A percentile compares a stretch with the other conserved stretches of the same genome.
Conservation (phyloP, 2,113 vertebrate species). For the Siphamia tubifer region DNA sequence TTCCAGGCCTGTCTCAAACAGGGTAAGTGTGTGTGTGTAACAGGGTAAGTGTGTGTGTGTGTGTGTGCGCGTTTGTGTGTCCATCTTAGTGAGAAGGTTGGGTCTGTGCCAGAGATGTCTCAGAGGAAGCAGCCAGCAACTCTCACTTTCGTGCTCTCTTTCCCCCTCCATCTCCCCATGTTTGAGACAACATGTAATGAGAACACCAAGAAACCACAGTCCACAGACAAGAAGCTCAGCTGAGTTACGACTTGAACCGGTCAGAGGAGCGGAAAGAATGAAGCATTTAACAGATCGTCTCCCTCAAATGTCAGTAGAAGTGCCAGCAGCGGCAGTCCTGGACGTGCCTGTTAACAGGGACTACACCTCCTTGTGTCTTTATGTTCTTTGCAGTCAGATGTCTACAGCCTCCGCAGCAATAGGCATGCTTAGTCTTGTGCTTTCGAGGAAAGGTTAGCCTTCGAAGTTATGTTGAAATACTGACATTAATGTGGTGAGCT, state of each 20-base stretch:
- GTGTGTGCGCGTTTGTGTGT: slow-evolving; percentile 2
- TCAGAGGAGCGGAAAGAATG: slow-evolving; percentile 9
- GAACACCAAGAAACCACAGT: slow-evolving; percentile 13
- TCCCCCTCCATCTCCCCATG: background rate
- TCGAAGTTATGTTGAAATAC: slow-evolving; percentile 15
- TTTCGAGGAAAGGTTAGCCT: slow-evolving; percentile 56
- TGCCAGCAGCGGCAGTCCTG: background rate
- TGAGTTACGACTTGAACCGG: slow-evolving; percentile 25
- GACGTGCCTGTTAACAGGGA: slow-evolving; percentile 5
- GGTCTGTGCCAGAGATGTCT: slow-evolving; percentile 46
- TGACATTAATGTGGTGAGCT: background rate
- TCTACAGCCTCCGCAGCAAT: background rate
- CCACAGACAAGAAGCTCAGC: background rate
- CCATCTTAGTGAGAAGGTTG: slow-evolving; percentile 38
- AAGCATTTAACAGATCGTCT: slow-evolving; percentile 2
- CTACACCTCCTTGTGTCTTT: slow-evolving; percentile 1
- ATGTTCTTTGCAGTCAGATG: slow-evolving; percentile 34
- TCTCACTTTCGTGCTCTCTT: slow-evolving; percentile 19
- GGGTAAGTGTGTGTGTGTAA: background rate
- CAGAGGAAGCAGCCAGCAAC: slow-evolving; percentile 17
- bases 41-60: slow-evolving; percentile 14
- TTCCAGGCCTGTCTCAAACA: slow-evolving; percentile 43
- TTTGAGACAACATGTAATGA: background rate
- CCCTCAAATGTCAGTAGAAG: background rate
- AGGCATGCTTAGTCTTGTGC: slow-evolving; percentile 8